phyloP scores from a whole-genome alignment of 2,797 vertebrate species.

The Coreius guichenoti region DNA sequence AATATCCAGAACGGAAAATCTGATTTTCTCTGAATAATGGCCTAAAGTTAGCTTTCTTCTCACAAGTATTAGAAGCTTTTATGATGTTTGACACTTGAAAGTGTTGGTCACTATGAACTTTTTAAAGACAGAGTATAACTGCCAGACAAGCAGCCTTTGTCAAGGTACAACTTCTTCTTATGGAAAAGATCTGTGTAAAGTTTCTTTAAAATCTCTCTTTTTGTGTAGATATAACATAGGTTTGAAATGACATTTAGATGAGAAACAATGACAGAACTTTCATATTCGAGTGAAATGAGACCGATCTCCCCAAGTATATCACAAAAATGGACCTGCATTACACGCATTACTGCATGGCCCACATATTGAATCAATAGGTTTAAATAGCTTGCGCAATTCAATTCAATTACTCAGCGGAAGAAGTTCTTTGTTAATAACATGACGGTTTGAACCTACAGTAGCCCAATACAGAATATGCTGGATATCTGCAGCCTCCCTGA shows the following conservation, averaged over 20 bases:
- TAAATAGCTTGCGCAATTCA: slow-evolving; percentile 19
- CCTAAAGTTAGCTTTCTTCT: not conserved
- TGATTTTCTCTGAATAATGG: not conserved
- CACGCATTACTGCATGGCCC: slow-evolving; percentile 5
- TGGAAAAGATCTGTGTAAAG: not conserved
- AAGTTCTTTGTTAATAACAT: slow-evolving; percentile 22
- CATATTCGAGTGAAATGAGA: not conserved
- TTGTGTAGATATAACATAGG: not conserved
- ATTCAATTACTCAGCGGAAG: slow-evolving; percentile 29
- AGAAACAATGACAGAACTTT: not conserved
- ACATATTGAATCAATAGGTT: slow-evolving; percentile 32
- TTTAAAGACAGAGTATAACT: no score
- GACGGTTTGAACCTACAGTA: slow-evolving; percentile 27
- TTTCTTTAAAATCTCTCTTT: not conserved
- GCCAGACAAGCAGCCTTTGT: no score
- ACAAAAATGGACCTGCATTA: slow-evolving; percentile 28
- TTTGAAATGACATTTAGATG: not conserved
- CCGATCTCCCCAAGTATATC: slow-evolving; percentile 11
- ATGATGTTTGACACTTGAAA: not conserved
- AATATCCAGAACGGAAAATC: not conserved
- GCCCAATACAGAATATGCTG: slow-evolving; percentile 4
- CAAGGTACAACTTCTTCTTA: no score
- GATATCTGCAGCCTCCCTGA: slow-evolving; percentile 1
- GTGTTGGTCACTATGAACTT: not conserved
- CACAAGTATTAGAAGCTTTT: not conserved